Evolutionary conservation across 2,888 invertebrate species (phyloP).

Genomic region (Mythimna loreyi): DNA sequence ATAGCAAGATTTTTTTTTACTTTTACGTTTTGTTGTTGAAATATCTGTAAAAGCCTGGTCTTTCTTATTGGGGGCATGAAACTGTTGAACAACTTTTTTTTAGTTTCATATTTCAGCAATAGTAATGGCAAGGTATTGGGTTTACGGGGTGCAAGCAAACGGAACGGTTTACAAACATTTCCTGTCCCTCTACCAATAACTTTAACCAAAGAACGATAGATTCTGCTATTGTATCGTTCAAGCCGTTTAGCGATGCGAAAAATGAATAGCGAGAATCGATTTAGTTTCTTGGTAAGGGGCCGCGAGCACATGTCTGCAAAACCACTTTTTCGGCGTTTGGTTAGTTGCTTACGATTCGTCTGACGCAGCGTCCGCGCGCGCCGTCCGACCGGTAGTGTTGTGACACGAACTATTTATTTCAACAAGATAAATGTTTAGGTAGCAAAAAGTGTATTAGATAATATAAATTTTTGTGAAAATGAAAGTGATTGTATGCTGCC

Average conservation of each 20-base stretch:
- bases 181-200: slow-evolving; percentile 42
- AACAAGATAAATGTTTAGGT: slow-evolving; percentile 21
- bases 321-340: slow-evolving; percentile 38
- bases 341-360: slow-evolving; percentile 60
- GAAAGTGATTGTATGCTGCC: slow-evolving; percentile 81
- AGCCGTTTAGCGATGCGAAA: slow-evolving; percentile 25
- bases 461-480: slow-evolving; percentile 65
- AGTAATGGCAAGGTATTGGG: slow-evolving; percentile 31
- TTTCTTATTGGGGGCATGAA: slow-evolving; percentile 1
- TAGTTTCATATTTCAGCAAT: slow-evolving; percentile 50
- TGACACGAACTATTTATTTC: slow-evolving; percentile 40
- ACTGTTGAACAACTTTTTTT: slow-evolving; percentile 21
- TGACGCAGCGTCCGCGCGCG: slow-evolving; percentile 37
- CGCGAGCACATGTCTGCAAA: slow-evolving; percentile 56
- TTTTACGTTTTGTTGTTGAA: background rate
- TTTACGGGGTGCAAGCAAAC: slow-evolving; percentile 35
- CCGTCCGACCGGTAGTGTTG: slow-evolving; percentile 30
- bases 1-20: background rate
- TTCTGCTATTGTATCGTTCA: slow-evolving; percentile 18
- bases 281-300: slow-evolving; percentile 53
- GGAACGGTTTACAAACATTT: slow-evolving; percentile 53
- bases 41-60: background rate
- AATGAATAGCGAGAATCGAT: slow-evolving; percentile 23
- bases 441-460: background rate
- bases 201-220: slow-evolving; percentile 5